Evolutionary conservation across 2,113 vertebrate genomes (phyloP).

Genomic region (Puffinus mauretanicus): DNA sequence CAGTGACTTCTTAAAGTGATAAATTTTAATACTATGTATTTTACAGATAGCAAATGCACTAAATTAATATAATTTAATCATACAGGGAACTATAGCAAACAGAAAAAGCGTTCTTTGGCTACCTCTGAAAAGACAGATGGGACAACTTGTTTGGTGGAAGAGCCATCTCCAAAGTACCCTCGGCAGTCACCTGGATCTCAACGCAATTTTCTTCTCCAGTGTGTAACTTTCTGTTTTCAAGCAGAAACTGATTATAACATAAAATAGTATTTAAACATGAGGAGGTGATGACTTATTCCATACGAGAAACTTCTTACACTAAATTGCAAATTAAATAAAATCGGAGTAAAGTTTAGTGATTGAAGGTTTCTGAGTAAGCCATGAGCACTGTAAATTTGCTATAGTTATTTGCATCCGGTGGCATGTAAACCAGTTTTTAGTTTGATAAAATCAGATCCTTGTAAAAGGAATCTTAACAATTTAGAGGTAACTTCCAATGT

Average conservation of each 20-base stretch:
- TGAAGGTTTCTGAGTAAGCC: background rate
- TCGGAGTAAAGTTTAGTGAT: background rate
- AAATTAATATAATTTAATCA: constrained; percentile 22
- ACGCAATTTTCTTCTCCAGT: constrained; percentile 67
- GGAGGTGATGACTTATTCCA: background rate
- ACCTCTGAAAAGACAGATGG: constrained; percentile 53
- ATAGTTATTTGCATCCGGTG: background rate
- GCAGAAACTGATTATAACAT: background rate
- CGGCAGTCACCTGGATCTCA: constrained; percentile 68
- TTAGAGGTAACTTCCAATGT: background rate
- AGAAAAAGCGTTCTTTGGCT: constrained; percentile 58
- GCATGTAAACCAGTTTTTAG: background rate
- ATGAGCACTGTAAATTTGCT: background rate
- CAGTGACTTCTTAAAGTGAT: background rate
- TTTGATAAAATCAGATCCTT: background rate
- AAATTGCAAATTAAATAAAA: background rate
- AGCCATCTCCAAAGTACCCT: constrained; percentile 73
- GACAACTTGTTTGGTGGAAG: constrained; percentile 67
- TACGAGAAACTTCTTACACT: background rate
- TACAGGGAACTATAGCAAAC: constrained; percentile 61
- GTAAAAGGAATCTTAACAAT: background rate
- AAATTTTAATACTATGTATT: background rate
- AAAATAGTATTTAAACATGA: background rate
- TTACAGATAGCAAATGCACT: background rate
- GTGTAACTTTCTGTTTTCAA: constrained; percentile 44